These are phyloP conservation scores for Neofelis nebulosa DNA, from an alignment of 2,113 vertebrate species.

Conservation along the genomic window DNA sequence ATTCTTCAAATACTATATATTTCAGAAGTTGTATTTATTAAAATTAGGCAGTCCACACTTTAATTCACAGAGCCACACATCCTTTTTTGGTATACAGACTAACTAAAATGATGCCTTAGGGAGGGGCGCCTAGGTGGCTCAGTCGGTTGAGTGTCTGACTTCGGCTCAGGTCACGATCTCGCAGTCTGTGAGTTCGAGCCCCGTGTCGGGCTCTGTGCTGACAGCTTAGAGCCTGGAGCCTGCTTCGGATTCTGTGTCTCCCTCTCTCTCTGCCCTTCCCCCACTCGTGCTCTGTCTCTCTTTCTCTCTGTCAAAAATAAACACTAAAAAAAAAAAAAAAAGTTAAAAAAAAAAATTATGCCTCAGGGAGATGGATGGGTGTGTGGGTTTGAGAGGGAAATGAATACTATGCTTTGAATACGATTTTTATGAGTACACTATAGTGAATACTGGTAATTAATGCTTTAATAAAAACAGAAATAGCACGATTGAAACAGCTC, in stretches of 20 bases:
- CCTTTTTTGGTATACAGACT: not conserved
- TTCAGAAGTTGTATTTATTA: slow-evolving; percentile 4
- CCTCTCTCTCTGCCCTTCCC: too few species aligned
- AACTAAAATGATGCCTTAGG: not conserved
- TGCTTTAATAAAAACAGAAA: not conserved
- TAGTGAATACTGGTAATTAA: not conserved
- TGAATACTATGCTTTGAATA: not conserved
- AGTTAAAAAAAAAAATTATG: not conserved
- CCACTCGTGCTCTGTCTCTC: too few species aligned
- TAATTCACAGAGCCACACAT: not conserved
- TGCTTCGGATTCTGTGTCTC: too few species aligned
- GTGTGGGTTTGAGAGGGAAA: not conserved
- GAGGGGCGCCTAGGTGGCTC: not conserved
- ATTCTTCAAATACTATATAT: not conserved
- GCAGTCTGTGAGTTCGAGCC: too few species aligned
- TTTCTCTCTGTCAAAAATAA: too few species aligned
- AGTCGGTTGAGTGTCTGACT: too few species aligned
- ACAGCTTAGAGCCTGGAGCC: too few species aligned
- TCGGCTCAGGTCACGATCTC: too few species aligned
- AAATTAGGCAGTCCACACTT: not conserved
- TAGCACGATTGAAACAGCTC: not conserved
- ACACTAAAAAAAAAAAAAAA: too few species aligned
- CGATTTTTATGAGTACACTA: not conserved
- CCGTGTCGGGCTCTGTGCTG: too few species aligned
- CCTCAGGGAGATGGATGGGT: not conserved